These are phyloP conservation scores for Monodelphis domestica DNA, from an alignment of 2,797 vertebrate genomes.

Conservation along the genomic window DNA sequence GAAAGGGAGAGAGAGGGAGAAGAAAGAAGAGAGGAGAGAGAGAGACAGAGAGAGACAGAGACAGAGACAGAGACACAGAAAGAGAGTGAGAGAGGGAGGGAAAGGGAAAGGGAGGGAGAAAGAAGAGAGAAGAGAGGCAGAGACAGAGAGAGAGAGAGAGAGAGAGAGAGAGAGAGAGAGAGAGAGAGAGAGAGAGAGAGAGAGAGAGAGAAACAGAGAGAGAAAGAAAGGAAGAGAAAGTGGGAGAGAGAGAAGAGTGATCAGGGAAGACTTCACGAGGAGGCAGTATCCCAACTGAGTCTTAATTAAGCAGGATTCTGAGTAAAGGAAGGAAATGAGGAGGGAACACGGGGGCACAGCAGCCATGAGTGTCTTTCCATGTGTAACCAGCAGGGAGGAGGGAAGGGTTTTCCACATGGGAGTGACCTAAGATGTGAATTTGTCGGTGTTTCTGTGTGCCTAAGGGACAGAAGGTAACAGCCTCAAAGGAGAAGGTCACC, in stretches of 20 bases:
- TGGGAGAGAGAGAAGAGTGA: no score
- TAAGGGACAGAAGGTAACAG: background rate
- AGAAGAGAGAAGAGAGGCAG: no score
- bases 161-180: background rate
- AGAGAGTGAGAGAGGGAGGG: no score
- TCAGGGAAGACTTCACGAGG: background rate
- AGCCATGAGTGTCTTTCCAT: background rate
- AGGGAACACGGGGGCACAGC: background rate
- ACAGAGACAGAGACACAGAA: no score
- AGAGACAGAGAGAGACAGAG: no score
- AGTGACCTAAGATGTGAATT: background rate
- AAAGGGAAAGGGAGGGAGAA: no score
- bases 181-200: no score
- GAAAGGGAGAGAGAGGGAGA: no score
- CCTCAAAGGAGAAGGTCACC: background rate
- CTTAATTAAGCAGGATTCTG: background rate
- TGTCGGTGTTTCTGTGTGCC: background rate
- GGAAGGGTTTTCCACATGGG: background rate
- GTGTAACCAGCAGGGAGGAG: background rate
- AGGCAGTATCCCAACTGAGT: background rate
- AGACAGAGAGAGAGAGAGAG: no score
- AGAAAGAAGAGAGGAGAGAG: no score
- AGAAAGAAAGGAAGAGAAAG: no score
- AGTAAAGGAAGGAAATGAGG: background rate
- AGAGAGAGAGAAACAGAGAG: no score